phyloP scores from a whole-genome alignment of 2,113 vertebrate genomes.

The Orycteropus afer region DNA sequence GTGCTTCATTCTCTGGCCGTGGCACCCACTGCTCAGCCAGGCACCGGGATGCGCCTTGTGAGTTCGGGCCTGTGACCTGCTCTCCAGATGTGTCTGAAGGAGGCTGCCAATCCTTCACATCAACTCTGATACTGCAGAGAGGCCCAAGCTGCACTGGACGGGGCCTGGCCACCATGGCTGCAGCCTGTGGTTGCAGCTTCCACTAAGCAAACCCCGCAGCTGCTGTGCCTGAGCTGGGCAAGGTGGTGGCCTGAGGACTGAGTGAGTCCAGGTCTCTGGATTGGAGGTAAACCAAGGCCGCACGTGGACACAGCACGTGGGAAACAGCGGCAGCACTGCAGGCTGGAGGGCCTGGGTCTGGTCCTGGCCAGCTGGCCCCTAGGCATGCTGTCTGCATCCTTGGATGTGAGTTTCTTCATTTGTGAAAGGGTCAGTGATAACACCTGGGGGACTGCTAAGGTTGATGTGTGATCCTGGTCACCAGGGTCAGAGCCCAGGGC shows the following conservation, averaged over 20 bases:
- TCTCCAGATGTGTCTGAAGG: neutral
- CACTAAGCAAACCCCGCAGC: neutral
- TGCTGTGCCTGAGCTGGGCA: too few relatives aligned
- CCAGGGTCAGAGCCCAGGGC: neutral
- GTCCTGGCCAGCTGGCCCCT: neutral
- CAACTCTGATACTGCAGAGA: neutral
- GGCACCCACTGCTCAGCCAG: neutral
- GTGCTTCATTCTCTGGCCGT: fast-evolving
- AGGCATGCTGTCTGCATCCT: fast-evolving
- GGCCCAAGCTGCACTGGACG: too few relatives aligned
- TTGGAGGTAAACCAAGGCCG: neutral
- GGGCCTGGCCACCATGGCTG: fast-evolving
- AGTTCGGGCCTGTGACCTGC: neutral
- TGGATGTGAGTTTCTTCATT: neutral
- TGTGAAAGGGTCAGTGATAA: neutral
- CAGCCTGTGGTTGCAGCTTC: neutral
- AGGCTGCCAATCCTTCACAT: fast-evolving
- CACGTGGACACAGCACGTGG: fast-evolving
- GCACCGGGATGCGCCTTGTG: neutral
- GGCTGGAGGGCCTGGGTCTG: neutral
- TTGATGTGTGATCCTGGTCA: neutral
- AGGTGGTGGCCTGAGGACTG: neutral
- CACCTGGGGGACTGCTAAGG: neutral
- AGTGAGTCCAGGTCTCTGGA: neutral
- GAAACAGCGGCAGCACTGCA: too few relatives aligned